A percentile compares a stretch with the other conserved stretches of the same genome.
These are phyloP conservation scores for Meleagris gallopavo DNA, from an alignment of 2,113 vertebrate genomes.

Conservation along the genomic window DNA sequence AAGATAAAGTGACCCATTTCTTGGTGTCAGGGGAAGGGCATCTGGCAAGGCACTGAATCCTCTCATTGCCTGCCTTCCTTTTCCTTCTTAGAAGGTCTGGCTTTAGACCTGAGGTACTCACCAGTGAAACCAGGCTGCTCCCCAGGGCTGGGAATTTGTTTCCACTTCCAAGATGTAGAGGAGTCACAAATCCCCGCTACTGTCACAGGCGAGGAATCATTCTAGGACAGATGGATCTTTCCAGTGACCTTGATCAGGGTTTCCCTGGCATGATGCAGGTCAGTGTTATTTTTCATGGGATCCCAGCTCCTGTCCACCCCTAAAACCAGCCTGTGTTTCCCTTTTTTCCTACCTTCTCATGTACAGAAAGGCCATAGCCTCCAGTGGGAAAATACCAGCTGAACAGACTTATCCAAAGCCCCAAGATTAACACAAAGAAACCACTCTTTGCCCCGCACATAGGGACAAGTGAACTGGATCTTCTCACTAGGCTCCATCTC, in stretches of 20 bases:
- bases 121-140: background rate
- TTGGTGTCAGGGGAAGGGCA: background rate
- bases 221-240: background rate
- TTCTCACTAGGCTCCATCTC: background rate
- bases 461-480: rapidly evolving
- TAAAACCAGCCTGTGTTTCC: background rate
- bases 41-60: background rate
- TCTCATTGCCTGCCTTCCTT: background rate
- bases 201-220: background rate
- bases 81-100: background rate
- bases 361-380: background rate
- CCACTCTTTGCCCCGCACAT: background rate
- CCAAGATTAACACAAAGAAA: background rate
- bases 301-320: background rate
- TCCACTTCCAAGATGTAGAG: background rate
- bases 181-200: background rate
- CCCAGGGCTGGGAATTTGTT: background rate
- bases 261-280: background rate
- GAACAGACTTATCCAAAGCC: background rate
- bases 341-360: background rate
- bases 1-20: background rate
- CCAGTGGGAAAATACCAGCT: background rate
- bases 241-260: background rate
- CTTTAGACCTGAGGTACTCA: background rate
- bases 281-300: background rate